These are phyloP conservation scores for Pleuronectes platessa DNA, from an alignment of 2,113 vertebrate species.

Conservation along the genomic window DNA sequence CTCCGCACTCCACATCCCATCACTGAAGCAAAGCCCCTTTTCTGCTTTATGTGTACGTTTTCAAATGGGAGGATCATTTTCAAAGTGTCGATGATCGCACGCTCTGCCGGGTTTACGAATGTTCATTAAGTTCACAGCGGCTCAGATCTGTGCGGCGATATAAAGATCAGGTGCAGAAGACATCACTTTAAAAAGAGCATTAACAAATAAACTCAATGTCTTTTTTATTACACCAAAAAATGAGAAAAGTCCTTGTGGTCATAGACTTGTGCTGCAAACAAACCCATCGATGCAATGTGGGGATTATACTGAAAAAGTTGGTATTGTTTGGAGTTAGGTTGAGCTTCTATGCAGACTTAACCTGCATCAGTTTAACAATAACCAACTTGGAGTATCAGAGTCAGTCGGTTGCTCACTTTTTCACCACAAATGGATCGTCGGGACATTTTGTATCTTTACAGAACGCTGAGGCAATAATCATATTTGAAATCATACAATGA, in stretches of 20 bases:
- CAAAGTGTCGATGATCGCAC: slow-evolving; percentile 20
- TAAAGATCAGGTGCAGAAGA: neutral
- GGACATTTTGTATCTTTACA: too few relatives aligned
- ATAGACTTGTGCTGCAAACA: neutral
- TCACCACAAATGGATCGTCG: too few relatives aligned
- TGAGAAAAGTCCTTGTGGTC: neutral
- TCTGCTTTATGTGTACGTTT: slow-evolving; percentile 4
- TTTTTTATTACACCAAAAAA: slow-evolving; percentile 1
- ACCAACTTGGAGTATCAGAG: too few relatives aligned
- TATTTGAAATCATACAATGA: too few relatives aligned
- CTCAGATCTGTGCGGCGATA: neutral
- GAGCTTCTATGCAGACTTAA: too few relatives aligned
- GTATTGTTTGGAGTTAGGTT: too few relatives aligned
- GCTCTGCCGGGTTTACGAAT: slow-evolving; percentile 2
- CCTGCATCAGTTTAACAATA: too few relatives aligned
- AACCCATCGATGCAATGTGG: neutral
- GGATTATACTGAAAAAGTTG: too few relatives aligned
- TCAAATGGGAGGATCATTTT: neutral
- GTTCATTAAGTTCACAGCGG: slow-evolving; percentile 8
- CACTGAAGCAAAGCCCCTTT: neutral
- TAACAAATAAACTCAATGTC: neutral
- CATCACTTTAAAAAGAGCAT: neutral
- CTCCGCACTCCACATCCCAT: slow-evolving; percentile 11
- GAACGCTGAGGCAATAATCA: too few relatives aligned
- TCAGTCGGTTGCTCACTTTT: too few relatives aligned